Conservation (phyloP, 1,140 invertebrate genomes). For the Listronotus bonariensis region DNA sequence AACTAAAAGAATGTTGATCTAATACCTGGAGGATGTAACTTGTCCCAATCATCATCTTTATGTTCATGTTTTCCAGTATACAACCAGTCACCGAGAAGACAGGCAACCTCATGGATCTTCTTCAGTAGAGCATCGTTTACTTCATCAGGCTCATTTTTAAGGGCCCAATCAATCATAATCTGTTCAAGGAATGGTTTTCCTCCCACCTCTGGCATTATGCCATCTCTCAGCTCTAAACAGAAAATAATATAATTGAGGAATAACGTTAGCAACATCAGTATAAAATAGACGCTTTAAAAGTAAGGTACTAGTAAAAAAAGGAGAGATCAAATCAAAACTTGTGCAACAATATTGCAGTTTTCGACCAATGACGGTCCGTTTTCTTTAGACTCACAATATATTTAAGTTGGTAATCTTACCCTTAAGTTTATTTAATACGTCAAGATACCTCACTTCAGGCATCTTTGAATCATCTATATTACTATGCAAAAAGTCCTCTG, state of each 20-base stretch:
- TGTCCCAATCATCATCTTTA: no score
- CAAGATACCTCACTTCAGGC: slow-evolving; percentile 34
- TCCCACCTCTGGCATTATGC: slow-evolving; percentile 5
- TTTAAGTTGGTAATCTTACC: slow-evolving; percentile 6
- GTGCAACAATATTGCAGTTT: no score
- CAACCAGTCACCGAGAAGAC: slow-evolving; percentile 30
- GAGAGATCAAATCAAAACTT: no score
- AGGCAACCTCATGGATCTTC: slow-evolving; percentile 40
- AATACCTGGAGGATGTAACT: no score
- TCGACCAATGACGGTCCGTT: slow-evolving; percentile 3
- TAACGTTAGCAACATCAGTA: no score
- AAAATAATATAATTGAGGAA: no score
- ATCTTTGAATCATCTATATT: slow-evolving; percentile 30
- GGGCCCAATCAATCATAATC: slow-evolving; percentile 43
- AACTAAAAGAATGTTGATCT: no score
- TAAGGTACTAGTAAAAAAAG: no score
- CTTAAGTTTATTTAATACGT: slow-evolving; percentile 38
- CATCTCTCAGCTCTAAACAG: slow-evolving; percentile 16
- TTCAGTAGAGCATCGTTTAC: slow-evolving; percentile 38
- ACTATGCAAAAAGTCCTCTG: slow-evolving; percentile 33
- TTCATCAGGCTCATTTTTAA: slow-evolving; percentile 38
- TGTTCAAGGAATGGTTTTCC: slow-evolving; percentile 37
- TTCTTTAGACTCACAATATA: slow-evolving; percentile 2
- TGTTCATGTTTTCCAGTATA: neutral
- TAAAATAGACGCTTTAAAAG: no score